A percentile compares a stretch with the other conserved stretches of the same genome.
Evolutionary conservation across 2,888 invertebrate genomes (phyloP).

Genomic region (Meta bourneti): DNA sequence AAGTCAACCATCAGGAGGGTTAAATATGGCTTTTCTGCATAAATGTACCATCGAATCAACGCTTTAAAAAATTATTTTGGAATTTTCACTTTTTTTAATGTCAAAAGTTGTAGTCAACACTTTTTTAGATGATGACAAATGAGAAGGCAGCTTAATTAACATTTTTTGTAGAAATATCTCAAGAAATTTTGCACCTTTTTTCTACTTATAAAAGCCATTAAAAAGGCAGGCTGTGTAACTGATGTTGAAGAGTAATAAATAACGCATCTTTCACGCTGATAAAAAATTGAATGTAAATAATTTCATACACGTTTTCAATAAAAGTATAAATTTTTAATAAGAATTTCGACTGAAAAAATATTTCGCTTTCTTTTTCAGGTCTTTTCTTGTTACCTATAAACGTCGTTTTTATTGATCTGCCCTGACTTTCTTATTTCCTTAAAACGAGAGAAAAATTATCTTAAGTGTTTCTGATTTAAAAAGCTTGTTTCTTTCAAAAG

Average conservation of each 20-base stretch:
- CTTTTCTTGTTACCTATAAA: background rate
- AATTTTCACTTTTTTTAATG: background rate
- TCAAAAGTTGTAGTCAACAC: background rate
- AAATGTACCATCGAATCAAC: no score
- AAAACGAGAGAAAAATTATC: background rate
- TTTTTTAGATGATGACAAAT: background rate
- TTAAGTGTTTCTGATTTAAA: background rate
- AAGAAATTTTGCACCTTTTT: background rate
- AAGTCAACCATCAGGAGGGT: no score
- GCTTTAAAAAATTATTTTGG: background rate
- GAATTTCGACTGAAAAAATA: background rate
- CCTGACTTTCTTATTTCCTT: background rate
- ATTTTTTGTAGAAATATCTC: background rate
- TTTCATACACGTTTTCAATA: background rate
- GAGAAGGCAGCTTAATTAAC: background rate
- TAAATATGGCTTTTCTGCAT: no score
- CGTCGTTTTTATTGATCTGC: background rate
- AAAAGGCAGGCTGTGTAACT: background rate
- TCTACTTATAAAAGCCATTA: background rate
- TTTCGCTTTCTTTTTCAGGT: background rate
- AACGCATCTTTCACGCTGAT: background rate
- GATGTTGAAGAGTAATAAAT: background rate
- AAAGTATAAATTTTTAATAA: background rate
- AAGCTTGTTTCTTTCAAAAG: background rate
- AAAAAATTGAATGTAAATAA: background rate